Evolutionary conservation across 2,888 invertebrate species (phyloP).

Genomic region (Catocala nupta): DNA sequence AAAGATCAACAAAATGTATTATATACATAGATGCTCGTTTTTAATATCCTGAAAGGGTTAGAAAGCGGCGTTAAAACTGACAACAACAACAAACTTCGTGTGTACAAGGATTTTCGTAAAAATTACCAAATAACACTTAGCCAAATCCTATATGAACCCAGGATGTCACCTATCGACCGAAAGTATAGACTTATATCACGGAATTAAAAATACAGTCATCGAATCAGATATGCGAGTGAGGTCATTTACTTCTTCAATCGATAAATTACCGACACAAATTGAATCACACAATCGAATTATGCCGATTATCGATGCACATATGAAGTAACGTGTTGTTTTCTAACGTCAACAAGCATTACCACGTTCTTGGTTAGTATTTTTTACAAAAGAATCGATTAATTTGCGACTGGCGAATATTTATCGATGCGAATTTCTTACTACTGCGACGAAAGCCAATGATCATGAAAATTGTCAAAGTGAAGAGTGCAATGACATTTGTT

Average conservation of each 20-base stretch:
- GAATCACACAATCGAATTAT: constrained; percentile 9
- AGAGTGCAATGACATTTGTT: not conserved
- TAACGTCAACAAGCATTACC: not conserved
- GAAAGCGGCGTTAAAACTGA: too few species aligned
- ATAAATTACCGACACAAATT: constrained; percentile 8
- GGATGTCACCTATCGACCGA: too few species aligned
- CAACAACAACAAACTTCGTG: too few species aligned
- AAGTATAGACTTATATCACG: too few species aligned
- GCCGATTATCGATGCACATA: constrained; percentile 13
- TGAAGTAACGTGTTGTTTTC: constrained; percentile 12
- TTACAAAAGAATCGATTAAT: constrained; percentile 5
- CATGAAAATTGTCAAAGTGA: not conserved
- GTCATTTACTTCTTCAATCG: constrained; percentile 10
- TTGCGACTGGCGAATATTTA: constrained; percentile 5
- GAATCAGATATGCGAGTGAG: not conserved
- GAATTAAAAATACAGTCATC: too few species aligned
- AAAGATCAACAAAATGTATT: too few species aligned
- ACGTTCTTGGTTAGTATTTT: constrained; percentile 1
- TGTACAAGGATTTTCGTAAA: too few species aligned
- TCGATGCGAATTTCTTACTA: not conserved
- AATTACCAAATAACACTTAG: too few species aligned
- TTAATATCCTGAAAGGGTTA: too few species aligned
- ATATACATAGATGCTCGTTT: too few species aligned
- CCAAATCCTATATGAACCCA: too few species aligned
- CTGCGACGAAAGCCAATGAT: constrained; percentile 1